These are phyloP conservation scores for Napeogenes inachia DNA, from an alignment of 2,888 invertebrate genomes.

Conservation along the genomic window DNA sequence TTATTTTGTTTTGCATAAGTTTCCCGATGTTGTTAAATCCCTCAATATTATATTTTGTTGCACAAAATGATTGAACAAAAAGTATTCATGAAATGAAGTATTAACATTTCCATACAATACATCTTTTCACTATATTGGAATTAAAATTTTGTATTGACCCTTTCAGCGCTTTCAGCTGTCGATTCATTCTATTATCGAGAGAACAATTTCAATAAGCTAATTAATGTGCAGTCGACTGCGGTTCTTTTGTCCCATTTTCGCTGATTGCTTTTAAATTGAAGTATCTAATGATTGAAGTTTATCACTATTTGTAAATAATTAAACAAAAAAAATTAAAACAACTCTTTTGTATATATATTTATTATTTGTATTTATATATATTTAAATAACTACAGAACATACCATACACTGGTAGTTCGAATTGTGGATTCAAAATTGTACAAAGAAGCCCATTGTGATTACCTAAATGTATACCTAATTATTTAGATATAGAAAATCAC, in stretches of 20 bases:
- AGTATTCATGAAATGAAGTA: conserved; percentile 4
- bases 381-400: too few species aligned
- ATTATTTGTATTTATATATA: too few species aligned
- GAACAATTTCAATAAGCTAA: conserved; percentile 25
- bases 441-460: background rate
- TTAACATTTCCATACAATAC: conserved; percentile 10
- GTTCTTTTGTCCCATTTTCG: conserved; percentile 18
- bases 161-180: conserved; percentile 20
- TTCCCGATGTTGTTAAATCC: too few species aligned
- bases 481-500: conserved; percentile 19
- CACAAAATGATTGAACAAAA: conserved; percentile 1
- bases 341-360: background rate
- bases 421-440: too few species aligned
- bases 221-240: conserved; percentile 20
- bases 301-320: background rate
- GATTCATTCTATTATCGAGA: conserved; percentile 18
- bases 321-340: too few species aligned
- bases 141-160: conserved; percentile 18
- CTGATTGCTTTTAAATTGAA: background rate
- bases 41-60: background rate
- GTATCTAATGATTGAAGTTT: background rate
- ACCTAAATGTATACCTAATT: conserved; percentile 10
- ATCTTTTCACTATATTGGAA: conserved; percentile 5
- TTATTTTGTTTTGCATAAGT: too few species aligned
- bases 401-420: too few species aligned